phyloP scores from a whole-genome alignment of 2,888 invertebrate genomes.

The Phaedon cochleariae region DNA sequence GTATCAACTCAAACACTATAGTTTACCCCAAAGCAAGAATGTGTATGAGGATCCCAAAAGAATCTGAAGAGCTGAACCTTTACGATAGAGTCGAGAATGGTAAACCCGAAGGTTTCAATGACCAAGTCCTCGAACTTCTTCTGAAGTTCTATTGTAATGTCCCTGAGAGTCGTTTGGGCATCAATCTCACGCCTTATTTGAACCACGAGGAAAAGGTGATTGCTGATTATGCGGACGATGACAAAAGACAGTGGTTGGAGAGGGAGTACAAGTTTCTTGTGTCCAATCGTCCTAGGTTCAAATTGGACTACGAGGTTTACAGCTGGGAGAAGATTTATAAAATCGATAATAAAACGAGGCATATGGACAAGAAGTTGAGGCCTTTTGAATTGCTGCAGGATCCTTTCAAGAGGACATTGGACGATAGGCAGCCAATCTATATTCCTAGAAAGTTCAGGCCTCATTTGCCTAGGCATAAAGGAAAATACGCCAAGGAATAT shows the following conservation, averaged over 20 bases:
- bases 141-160: slow-evolving; percentile 78
- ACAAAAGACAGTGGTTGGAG: slow-evolving; percentile 76
- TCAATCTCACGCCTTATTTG: slow-evolving; percentile 79
- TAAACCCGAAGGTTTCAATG: slow-evolving; percentile 81
- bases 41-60: slow-evolving; percentile 72
- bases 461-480: slow-evolving; percentile 68
- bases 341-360: slow-evolving; percentile 73
- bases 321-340: slow-evolving; percentile 87
- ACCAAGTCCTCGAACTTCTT: slow-evolving; percentile 76
- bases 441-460: slow-evolving; percentile 74
- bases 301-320: slow-evolving; percentile 74
- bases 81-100: slow-evolving; percentile 79
- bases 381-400: slow-evolving; percentile 75
- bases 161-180: slow-evolving; percentile 69
- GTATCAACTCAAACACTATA: slow-evolving; percentile 92
- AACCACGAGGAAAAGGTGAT: slow-evolving; percentile 67
- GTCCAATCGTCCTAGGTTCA: slow-evolving; percentile 72
- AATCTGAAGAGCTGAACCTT: slow-evolving; percentile 76
- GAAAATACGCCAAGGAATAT: slow-evolving; percentile 73
- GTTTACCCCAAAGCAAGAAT: slow-evolving; percentile 70
- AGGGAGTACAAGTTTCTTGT: slow-evolving; percentile 73
- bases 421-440: slow-evolving; percentile 74
- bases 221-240: slow-evolving; percentile 75
- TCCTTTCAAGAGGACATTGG: slow-evolving; percentile 70
- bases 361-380: slow-evolving; percentile 73